Evolutionary conservation across 2,888 invertebrate genomes (phyloP), one percentile per base, ranked within the genome.

Genomic region (Drosophila recens): DNA sequence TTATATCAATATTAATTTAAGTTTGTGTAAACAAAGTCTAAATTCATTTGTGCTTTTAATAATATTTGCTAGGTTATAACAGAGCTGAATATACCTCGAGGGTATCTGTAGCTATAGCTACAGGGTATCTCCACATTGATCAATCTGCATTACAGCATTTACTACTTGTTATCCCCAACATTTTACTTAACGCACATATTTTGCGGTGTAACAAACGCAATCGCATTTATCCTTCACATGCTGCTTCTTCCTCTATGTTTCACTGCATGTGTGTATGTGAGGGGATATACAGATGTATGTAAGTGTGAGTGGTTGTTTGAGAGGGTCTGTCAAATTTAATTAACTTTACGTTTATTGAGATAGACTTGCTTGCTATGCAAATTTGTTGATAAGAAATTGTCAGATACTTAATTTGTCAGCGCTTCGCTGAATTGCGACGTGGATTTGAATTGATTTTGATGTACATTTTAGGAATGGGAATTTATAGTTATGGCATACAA

Each of bases 371-470:
- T 42, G 68, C 49, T 49, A 65, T 78, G 79, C 68, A 67, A 64
- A 64, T 76, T 65, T 48, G 34, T 30, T 58, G 73, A 77, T 72
- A 68, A 49, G 57, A 51, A 65, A 62, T 61, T 51, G 42, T 46
- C 46, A 61, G 61, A 75, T 65, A 46, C 58, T 74, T 70, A 66
- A 75, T 75, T 69, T 75, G 76, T 75, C 74, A 75, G 65, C 65
- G 71, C 65, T 58, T 75, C 57, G 53, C 48, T 62, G 61, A 70
- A 62, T 70, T 49, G 46, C 13, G 30, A n/a, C 42, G 51, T 53
- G 40, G 33, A 65, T 57, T 68, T 48, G 23, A 54, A 23, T 0
- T 27, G 56, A 9, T 38, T 2, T 43, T 38, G 13, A 17, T 27
- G 27, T 23, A 34, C 0, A 40, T 30, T 30, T 10, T 4, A 0